Conservation (phyloP, 2,888 invertebrate species). For the Oxytorus armatus region DNA sequence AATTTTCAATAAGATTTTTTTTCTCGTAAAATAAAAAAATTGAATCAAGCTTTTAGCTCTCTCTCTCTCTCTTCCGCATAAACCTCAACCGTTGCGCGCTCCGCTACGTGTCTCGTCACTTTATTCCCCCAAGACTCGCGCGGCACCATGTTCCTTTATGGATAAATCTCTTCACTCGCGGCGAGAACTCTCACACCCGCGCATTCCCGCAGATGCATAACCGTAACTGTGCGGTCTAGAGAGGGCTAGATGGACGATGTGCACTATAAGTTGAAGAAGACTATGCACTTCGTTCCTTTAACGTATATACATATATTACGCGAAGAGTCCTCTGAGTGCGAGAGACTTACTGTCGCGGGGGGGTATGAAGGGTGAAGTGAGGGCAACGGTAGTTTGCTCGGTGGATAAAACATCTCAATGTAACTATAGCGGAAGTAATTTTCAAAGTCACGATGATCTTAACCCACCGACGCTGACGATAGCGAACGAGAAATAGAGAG, state of each 20-base stretch:
- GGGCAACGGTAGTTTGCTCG: slow-evolving; percentile 72
- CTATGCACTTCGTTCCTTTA: slow-evolving; percentile 10
- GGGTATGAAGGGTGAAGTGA: too few relatives aligned
- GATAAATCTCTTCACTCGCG: slow-evolving; percentile 45
- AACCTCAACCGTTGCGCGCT: slow-evolving; percentile 17
- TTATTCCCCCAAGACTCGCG: slow-evolving; percentile 19
- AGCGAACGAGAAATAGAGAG: background rate
- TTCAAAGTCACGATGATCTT: slow-evolving; percentile 67
- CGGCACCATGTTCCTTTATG: slow-evolving; percentile 8
- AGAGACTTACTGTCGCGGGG: too few relatives aligned
- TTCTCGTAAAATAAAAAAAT: too few relatives aligned
- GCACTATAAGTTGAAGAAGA: slow-evolving; percentile 25
- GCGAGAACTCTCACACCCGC: slow-evolving; percentile 71
- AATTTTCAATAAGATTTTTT: too few relatives aligned
- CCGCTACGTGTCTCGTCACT: slow-evolving; percentile 47
- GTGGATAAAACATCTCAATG: slow-evolving; percentile 66
- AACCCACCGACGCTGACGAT: slow-evolving; percentile 41
- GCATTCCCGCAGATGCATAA: slow-evolving; percentile 67
- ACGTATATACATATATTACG: slow-evolving; percentile 14
- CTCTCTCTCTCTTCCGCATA: slow-evolving; percentile 3
- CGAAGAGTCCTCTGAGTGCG: slow-evolving; percentile 18
- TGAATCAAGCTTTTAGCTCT: too few relatives aligned
- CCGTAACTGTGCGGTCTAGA: slow-evolving; percentile 64
- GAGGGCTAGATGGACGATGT: slow-evolving; percentile 38
- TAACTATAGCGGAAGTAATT: slow-evolving; percentile 69